phyloP scores from a whole-genome alignment of 2,113 vertebrate species.

The Seriola quinqueradiata region DNA sequence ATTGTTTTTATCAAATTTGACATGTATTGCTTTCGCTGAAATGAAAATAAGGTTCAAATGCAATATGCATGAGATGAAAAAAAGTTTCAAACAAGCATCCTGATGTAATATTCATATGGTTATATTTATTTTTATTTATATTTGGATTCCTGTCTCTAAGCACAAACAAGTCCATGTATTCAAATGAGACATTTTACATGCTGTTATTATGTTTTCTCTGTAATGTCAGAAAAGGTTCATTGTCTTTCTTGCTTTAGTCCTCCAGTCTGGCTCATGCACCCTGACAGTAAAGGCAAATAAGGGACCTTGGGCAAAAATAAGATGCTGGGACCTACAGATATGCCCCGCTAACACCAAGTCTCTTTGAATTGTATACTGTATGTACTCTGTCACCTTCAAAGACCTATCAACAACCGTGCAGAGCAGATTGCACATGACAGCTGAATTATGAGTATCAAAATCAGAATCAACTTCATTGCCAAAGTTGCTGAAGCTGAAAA shows the following conservation, averaged over 20 bases:
- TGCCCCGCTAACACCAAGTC: no score
- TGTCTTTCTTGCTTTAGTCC: neutral
- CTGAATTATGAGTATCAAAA: no score
- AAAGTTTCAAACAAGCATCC: neutral
- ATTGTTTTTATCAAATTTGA: neutral
- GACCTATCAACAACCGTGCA: no score
- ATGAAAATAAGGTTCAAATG: conserved; percentile 1
- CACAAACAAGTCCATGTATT: neutral
- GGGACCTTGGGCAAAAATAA: neutral
- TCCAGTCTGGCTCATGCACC: neutral
- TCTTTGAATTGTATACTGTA: no score
- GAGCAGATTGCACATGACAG: no score
- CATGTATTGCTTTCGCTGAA: neutral
- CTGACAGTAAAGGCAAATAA: neutral
- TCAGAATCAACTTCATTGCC: no score
- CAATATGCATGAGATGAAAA: neutral
- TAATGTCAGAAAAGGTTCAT: neutral
- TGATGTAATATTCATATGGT: neutral
- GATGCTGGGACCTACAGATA: no score
- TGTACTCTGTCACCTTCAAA: no score
- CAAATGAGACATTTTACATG: conserved; percentile 13
- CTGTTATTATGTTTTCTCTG: neutral
- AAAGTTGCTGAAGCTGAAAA: no score
- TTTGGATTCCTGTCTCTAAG: neutral
- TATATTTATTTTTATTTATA: neutral